These are phyloP conservation scores for Emberiza fucata DNA, from an alignment of 2,113 vertebrate species.

Conservation along the genomic window DNA sequence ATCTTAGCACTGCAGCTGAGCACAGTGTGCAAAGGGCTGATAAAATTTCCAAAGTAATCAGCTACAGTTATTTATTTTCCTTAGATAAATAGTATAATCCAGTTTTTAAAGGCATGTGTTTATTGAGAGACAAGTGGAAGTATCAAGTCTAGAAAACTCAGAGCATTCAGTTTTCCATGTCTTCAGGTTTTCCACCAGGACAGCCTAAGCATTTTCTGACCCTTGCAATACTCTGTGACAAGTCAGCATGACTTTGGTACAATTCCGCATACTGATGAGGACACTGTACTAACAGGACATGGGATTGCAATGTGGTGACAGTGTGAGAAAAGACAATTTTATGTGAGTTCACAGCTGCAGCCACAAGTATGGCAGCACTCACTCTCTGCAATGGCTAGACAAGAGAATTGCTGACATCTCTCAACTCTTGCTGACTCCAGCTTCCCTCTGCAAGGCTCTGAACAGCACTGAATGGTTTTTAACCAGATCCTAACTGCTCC, in stretches of 20 bases:
- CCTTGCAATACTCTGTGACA: background rate
- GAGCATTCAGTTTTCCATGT: fast-evolving
- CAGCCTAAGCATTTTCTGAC: background rate
- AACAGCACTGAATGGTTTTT: background rate
- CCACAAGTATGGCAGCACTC: background rate
- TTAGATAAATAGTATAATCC: background rate
- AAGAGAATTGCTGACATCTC: background rate
- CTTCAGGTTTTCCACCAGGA: background rate
- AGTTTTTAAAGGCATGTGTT: background rate
- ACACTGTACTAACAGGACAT: fast-evolving
- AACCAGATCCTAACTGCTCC: background rate
- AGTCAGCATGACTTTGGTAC: background rate
- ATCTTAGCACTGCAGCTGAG: background rate
- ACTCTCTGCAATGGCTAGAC: background rate
- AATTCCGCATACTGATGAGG: background rate
- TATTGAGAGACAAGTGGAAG: background rate
- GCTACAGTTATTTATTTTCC: background rate
- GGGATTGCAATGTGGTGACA: background rate
- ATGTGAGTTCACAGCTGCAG: background rate
- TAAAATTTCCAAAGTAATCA: background rate
- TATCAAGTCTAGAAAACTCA: background rate
- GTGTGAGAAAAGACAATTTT: background rate
- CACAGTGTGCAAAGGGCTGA: background rate
- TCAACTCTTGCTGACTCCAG: background rate
- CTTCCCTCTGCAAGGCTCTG: background rate